Conservation (phyloP, 2,888 invertebrate species). For the Andrena praecox region DNA sequence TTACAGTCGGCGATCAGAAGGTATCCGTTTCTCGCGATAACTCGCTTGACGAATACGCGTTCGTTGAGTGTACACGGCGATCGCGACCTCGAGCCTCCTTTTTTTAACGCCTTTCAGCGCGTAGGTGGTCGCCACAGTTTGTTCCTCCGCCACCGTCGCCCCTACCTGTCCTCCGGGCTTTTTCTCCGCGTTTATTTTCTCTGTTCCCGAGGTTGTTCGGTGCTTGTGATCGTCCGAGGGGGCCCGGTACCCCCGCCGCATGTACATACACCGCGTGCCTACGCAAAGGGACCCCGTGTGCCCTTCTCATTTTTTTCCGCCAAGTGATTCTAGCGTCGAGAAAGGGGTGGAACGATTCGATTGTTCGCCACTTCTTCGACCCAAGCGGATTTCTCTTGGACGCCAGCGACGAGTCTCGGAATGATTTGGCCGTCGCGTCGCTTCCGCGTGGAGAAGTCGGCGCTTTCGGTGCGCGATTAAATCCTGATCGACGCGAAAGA, state of each 20-base stretch:
- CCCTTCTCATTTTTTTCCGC: background rate
- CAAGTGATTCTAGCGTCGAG: constrained; percentile 20
- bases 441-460: background rate
- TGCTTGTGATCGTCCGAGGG: constrained; percentile 44
- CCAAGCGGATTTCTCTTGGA: background rate
- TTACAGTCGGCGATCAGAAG: background rate
- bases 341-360: background rate
- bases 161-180: constrained; percentile 15
- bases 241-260: constrained; percentile 16
- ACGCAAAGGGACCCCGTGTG: constrained; percentile 47
- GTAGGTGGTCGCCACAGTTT: constrained; percentile 61
- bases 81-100: constrained; percentile 33
- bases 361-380: constrained; percentile 1
- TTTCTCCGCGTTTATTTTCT: constrained; percentile 35
- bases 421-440: background rate
- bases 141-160: constrained; percentile 9
- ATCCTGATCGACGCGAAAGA: constrained; percentile 5
- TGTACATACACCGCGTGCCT: constrained; percentile 35
- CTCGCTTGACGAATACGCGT: constrained; percentile 4
- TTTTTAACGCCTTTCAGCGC: constrained; percentile 45
- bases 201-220: constrained; percentile 38
- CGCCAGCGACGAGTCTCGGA: background rate
- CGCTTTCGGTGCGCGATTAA: constrained; percentile 3
- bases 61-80: constrained; percentile 8
- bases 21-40: background rate